Evolutionary conservation across 2,888 invertebrate genomes (phyloP), one percentile per base, ranked within the genome.

Genomic region (Portevinia maculata): DNA sequence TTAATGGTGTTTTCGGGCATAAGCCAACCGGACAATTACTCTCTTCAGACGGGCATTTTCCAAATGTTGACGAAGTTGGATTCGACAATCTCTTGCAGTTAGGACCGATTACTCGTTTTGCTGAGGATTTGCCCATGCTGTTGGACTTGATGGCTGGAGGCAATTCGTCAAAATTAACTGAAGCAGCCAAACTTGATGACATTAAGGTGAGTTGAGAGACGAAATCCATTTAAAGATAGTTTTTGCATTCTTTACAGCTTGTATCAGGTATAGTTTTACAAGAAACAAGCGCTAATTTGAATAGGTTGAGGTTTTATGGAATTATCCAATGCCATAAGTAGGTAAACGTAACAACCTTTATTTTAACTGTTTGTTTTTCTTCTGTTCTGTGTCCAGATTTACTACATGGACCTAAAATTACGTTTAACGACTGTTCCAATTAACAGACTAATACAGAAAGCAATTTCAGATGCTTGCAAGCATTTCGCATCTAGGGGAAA

Each of bases 1-100:
- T 95, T 90, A 96, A 95, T 90, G 97, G 98, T 0, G 92, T 98
- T 11, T 97, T 95, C 90, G 97, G 97, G 0, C 96, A 97, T 89
- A 97, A 97, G 88, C 95, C 97, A 3, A 94, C 96, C 34, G 92
- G 94, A n/a, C 93, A 95, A 92, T 88, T 92, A 5, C 81, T 88
- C 5, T 90, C 94, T 0, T 91, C 92, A 32, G 91, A 91, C 6
- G 94, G 94, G 0, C 95, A 95, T 88, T 93, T 92, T 81, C 95
- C 95, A 0, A 89, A 90, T 1, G 87, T 92, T 0, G 86, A 88
- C 0, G 93, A 94, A 86, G 88, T 89, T 13, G 87, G 89, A 11
- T 93, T 93, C 87, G 83, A 89, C 0, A 89, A 91, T 48, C 92
- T 91, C 86, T 88, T 95, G 32, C 92, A 92, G 0, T 87, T 94